These are phyloP conservation scores for Odiellus spinosus DNA, from an alignment of 2,888 invertebrate genomes.

Conservation along the genomic window DNA sequence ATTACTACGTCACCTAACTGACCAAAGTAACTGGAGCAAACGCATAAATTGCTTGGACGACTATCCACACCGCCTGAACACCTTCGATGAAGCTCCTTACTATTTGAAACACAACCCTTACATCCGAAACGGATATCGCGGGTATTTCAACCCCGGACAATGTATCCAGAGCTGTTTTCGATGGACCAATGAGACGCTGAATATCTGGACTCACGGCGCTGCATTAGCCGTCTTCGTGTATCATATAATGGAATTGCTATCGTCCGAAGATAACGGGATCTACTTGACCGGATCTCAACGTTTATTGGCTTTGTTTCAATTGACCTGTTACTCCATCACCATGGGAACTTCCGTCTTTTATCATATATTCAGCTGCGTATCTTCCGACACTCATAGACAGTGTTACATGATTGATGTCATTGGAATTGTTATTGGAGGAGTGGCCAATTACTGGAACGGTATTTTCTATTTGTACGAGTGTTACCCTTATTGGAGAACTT, in stretches of 20 bases:
- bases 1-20: too few species aligned
- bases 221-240: constrained; percentile 27
- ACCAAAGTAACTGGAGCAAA: too few species aligned
- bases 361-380: not conserved
- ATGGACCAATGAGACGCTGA: constrained; percentile 95
- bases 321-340: not conserved
- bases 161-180: constrained; percentile 74
- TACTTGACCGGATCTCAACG: not conserved
- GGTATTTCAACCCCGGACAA: constrained; percentile 58
- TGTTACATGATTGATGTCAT: too few species aligned
- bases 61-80: not conserved
- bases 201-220: constrained; percentile 84
- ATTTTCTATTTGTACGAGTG: too few species aligned
- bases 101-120: constrained; percentile 69
- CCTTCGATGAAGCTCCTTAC: not conserved
- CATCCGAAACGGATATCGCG: constrained; percentile 69
- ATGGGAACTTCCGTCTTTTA: not conserved
- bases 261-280: not conserved
- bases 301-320: not conserved
- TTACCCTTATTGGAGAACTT: too few species aligned
- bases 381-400: too few species aligned
- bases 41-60: not conserved
- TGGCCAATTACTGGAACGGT: too few species aligned
- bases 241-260: not conserved
- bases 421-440: too few species aligned